Evolutionary conservation across 1,140 invertebrate species (phyloP), one percentile per base, ranked within the genome.

Genomic region (Aphelenchoides avenae): DNA sequence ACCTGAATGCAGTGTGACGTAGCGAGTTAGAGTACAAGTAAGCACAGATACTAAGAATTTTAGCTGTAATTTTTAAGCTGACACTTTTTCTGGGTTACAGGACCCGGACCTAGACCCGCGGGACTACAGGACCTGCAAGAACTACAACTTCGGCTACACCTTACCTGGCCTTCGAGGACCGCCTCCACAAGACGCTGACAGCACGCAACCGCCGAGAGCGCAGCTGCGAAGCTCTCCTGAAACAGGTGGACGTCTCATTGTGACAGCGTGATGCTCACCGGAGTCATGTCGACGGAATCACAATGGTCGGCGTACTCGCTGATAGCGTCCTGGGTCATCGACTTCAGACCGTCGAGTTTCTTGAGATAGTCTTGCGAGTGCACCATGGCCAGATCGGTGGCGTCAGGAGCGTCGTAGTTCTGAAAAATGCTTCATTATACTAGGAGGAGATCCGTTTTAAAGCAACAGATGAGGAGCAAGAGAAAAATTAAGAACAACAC

Each of bases 101-200:
- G n/a, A n/a, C n/a, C n/a, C n/a, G n/a, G n/a, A n/a, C n/a, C n/a
- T n/a, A n/a, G n/a, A n/a, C n/a, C n/a, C n/a, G n/a, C n/a, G n/a
- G n/a, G n/a, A n/a, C n/a, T n/a, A n/a, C n/a, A n/a, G n/a, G n/a
- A n/a, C n/a, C n/a, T n/a, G n/a, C n/a, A n/a, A n/a, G n/a, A n/a
- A n/a, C n/a, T n/a, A n/a, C n/a, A n/a, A n/a, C n/a, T n/a, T n/a
- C n/a, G n/a, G n/a, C n/a, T n/a, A n/a, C n/a, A n/a, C n/a, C 6
- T 31, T 7, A 15, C 29, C 6, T 49, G 18, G 6, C 24, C 46
- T 49, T 37, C 15, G 6, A 49, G 6, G 6, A 49, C 5, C 20
- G 7, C 13, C 13, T 50, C 6, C 7, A 44, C 50, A 26, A 49
- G 50, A 50, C 50, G 46, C 18, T 43, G 29, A 6, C 29, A 26